Conservation (phyloP, 2,113 vertebrate species). For the Megalops atlanticus region DNA sequence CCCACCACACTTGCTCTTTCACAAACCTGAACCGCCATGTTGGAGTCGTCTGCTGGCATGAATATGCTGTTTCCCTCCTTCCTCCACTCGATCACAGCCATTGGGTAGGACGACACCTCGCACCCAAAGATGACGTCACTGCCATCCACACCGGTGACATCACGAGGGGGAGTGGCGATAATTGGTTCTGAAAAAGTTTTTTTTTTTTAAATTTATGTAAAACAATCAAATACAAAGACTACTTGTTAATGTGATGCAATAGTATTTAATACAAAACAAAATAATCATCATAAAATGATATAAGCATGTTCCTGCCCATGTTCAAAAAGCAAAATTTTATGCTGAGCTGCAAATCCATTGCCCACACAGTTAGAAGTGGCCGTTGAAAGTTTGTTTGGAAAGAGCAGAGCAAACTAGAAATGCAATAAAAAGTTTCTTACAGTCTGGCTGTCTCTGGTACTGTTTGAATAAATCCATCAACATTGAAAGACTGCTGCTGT, state of each 20-base stretch:
- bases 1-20: background rate
- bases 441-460: background rate
- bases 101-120: constrained; percentile 52
- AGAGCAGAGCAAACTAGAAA: background rate
- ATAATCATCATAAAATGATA: background rate
- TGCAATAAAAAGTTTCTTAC: background rate
- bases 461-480: constrained; percentile 7
- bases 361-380: background rate
- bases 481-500: background rate
- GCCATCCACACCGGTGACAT: constrained; percentile 44
- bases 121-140: constrained; percentile 54
- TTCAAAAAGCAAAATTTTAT: background rate
- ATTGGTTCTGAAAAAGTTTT: constrained; percentile 43
- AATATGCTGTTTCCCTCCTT: constrained; percentile 50
- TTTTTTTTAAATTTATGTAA: too few species aligned
- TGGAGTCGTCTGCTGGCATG: constrained; percentile 47
- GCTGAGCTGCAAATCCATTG: background rate
- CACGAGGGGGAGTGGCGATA: constrained; percentile 46
- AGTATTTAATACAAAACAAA: too few species aligned
- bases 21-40: constrained; percentile 49
- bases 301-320: background rate
- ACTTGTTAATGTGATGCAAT: too few species aligned
- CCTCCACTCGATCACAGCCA: constrained; percentile 52
- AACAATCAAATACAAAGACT: too few species aligned
- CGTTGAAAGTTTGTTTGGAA: background rate